Evolutionary conservation across 2,888 invertebrate species (phyloP), one percentile per base, ranked within the genome.

Genomic region (Trissolcus brochymenae): DNA sequence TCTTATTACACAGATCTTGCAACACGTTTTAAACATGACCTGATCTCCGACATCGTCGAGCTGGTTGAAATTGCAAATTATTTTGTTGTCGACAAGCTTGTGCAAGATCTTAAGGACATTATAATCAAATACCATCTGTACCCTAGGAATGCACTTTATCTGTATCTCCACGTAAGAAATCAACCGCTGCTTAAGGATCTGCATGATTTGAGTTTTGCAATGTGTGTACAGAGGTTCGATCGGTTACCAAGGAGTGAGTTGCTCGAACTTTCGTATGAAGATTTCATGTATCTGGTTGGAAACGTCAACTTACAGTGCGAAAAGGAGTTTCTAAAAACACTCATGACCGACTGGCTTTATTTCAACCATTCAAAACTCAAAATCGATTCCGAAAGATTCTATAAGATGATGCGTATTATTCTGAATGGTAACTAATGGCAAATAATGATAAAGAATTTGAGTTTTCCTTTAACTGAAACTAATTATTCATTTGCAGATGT

Each of bases 61-160:
- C 40, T 79, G 25, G 66, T 79, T 11, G 65, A 72, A 7, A 71
- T 79, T 4, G 75, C 72, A 3, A 68, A 68, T 61, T 77, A 75
- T 53, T 79, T 77, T 17, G 41, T 57, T 0, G 73, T 72, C 11
- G 79, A 79, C 29, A 51, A 72, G 21, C 40, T 79, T 2, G 46
- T 72, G 1, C 64, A 62, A 13, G 65, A 75, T 49, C 51, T 79
- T 13, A 72, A 68, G 13, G 51, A 67, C 21, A 57, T 78, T 11
- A 73, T 78, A 21, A 64, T 78, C 16, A 50, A 57, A 29, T 50
- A 72, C 14, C 72, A 71, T 41, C 41, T 79, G 1, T 50, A 57
- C 55, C 50, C 74, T 25, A 17, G 17, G 4, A 66, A 75, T 3
- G 53, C 68, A 2, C 41, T 79, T 9, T 46, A 51, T 29, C 57